Base-by-base conservation (phyloP, 1,140 invertebrate genomes). In the Augochlora pura region DNA sequence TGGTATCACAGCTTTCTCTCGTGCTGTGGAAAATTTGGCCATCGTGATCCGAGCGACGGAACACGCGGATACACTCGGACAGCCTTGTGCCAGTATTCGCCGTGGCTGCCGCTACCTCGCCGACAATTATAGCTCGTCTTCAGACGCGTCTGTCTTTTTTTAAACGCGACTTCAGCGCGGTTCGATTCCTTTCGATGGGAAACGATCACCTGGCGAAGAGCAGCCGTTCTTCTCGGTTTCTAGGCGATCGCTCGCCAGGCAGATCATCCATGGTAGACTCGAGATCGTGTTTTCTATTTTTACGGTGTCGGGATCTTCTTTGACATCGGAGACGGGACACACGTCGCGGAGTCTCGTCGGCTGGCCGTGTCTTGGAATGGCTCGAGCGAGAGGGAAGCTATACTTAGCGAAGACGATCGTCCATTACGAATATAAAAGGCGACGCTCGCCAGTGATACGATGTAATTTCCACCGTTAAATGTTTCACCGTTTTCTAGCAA, bases 351-450 rank as follows among this genome's bases (percentile, higher is more conserved):
- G 69, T 80, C 59, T 76, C 62, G 83, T 72, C 75, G 85, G 75
- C 75, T 73, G 65, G 62, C 62, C 85, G 84, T 85, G 88, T 77
- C 89, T 90, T 84, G 84, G 88, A 89, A 90, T 89, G 88, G 89
- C 63, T 86, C 86, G 86, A 66, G 70, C 64, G 74, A 85, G 85
- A 72, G 86, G 60, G 77, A 79, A 83, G 81, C 89, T 90, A 91
- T 89, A 90, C 85, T 90, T 91, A 90, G 89, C 82, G 66, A 83
- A 74, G 69, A 63, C 81, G 68, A 84, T 85, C 86, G 78, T 63
- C 57, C 77, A 82, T 87, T 87, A 85, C 83, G 84, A 90, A 91
- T 89, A 89, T 82, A 88, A 85, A 79, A 78, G 71, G 59, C 25
- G 66, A 57, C 72, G 52, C 9, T 74, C 57, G 42, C 63, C 27